Evolutionary conservation across 2,797 vertebrate genomes (phyloP), one percentile per base, ranked within the genome.

Genomic region (Luscinia megarhynchos): DNA sequence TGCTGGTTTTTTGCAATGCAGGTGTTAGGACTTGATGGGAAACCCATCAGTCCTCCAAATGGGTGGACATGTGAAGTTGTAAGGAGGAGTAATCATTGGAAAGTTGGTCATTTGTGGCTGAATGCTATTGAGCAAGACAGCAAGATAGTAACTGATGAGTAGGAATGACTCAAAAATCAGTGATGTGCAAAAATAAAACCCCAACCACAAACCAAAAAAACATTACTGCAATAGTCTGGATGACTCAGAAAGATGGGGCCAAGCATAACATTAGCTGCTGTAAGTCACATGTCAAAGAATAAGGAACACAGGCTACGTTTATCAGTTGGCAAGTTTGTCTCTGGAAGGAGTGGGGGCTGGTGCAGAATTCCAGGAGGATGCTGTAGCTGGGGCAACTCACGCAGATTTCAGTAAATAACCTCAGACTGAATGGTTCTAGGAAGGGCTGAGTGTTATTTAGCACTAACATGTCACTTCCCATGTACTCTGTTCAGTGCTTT

Each of bases 311-410:
- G 66, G 53, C 91, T 76, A 2, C 55, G 23, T 85, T 93, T 96
- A 94, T 95, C 91, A 87, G 83, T 61, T 90, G 80, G 74, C 63
- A 82, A 91, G 55, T 73, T 69, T 82, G 45, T 66, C 55, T 88
- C 0, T 2, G 66, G 85, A 88, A 93, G 77, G 73, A 95, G 64
- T 53, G n/a, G 88, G 73, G 34, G 67, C 63, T 84, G 86, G 22
- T 82, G 67, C 7, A 21, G 58, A 94, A 85, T 95, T 95, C 88
- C 93, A 69, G 93, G 83, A 94, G 87, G 85, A 53, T 91, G 90
- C 66, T 93, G 84, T 95, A 83, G 79, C 89, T 69, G 57, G 17
- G 46, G 51, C 12, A 94, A 23, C 38, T 84, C 45, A 4, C 1
- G 53, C 43, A 86, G 64, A n/a, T 95, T 95, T 88, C 18, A 18